These are phyloP conservation scores for Drosophila pandora DNA, from an alignment of 1,140 invertebrate species.

Conservation along the genomic window DNA sequence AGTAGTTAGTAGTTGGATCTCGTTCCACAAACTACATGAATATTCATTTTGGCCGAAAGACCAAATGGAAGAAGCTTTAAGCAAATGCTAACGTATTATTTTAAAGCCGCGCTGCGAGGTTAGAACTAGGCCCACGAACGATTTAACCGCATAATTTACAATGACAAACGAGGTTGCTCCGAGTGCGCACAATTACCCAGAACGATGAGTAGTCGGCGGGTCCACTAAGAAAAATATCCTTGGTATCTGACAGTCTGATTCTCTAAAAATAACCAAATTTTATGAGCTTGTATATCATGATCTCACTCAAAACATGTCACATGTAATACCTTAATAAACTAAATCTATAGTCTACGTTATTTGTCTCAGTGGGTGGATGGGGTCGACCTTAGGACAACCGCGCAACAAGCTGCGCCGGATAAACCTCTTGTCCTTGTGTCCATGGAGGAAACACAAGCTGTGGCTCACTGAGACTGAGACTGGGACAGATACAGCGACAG, in stretches of 20 bases:
- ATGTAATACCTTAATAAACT: not conserved
- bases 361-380: not conserved
- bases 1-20: slow-evolving; percentile 28
- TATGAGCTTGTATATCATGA: not conserved
- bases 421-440: slow-evolving; percentile 51
- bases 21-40: slow-evolving; percentile 54
- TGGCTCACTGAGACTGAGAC: not conserved
- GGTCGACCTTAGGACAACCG: slow-evolving; percentile 27
- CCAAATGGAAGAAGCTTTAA: not conserved
- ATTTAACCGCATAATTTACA: slow-evolving; percentile 82
- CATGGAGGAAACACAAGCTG: slow-evolving; percentile 31
- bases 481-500: slow-evolving; percentile 13
- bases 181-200: slow-evolving; percentile 75
- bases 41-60: slow-evolving; percentile 49
- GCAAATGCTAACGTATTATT: not conserved
- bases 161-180: slow-evolving; percentile 76
- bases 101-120: slow-evolving; percentile 20
- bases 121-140: slow-evolving; percentile 59
- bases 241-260: not conserved
- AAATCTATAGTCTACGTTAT: not conserved
- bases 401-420: slow-evolving; percentile 63
- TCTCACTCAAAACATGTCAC: too few relatives aligned
- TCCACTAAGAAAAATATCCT: slow-evolving; percentile 11
- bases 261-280: not conserved
- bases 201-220: slow-evolving; percentile 6